These are phyloP conservation scores for Andrena hattorfiana DNA, from an alignment of 2,888 invertebrate species.

Conservation along the genomic window DNA sequence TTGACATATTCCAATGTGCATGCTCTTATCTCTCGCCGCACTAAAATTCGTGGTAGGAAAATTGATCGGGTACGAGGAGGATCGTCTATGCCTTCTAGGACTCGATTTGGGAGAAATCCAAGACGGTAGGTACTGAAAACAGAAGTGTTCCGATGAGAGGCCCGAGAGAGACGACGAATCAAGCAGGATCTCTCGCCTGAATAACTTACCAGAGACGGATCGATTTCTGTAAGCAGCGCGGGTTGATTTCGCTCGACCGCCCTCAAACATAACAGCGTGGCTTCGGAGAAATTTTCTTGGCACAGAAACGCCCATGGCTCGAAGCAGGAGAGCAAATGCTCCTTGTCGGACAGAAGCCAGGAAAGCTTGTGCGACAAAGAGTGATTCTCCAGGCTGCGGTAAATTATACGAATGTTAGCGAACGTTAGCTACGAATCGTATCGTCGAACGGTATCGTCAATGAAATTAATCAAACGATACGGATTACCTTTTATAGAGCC, in stretches of 20 bases:
- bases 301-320: conserved; percentile 87
- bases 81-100: conserved; percentile 81
- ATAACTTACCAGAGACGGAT: conserved; percentile 86
- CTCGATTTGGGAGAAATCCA: conserved; percentile 79
- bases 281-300: conserved; percentile 87
- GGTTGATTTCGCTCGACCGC: conserved; percentile 89
- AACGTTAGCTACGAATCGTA: background rate
- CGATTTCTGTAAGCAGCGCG: conserved; percentile 88
- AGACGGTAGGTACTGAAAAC: conserved; percentile 78
- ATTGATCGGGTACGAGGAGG: conserved; percentile 83
- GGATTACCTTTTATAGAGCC: conserved; percentile 85
- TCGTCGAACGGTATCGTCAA: too few relatives aligned
- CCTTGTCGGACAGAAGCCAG: conserved; percentile 88
- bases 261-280: conserved; percentile 88
- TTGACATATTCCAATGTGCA: conserved; percentile 45
- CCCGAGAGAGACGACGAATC: background rate
- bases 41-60: conserved; percentile 66
- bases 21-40: conserved; percentile 42
- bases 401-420: conserved; percentile 1
- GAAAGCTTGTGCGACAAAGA: conserved; percentile 87
- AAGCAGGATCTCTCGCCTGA: background rate
- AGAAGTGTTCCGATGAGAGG: conserved; percentile 26
- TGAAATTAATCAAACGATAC: too few relatives aligned
- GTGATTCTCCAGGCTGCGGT: conserved; percentile 86
- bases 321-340: conserved; percentile 87